Conservation (phyloP, 2,797 vertebrate species). For the Gallinago nigripennis region DNA sequence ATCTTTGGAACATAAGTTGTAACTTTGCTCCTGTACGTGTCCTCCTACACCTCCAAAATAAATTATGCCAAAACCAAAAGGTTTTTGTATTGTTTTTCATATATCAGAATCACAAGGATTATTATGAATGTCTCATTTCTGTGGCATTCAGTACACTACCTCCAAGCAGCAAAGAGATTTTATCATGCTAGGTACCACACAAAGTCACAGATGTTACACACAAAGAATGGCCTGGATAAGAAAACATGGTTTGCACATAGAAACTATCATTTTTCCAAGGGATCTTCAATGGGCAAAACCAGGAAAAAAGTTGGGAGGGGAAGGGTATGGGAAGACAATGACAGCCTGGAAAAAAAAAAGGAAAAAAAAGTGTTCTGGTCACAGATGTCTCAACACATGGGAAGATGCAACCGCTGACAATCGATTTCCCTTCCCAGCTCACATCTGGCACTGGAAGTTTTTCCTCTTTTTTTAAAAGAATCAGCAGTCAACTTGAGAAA, state of each 20-base stretch:
- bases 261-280: background rate
- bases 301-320: background rate
- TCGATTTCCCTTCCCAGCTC: background rate
- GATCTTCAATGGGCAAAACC: background rate
- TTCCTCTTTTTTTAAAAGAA: background rate
- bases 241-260: background rate
- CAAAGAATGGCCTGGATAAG: background rate
- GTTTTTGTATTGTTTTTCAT: background rate
- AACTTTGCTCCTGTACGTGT: background rate
- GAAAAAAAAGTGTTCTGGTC: background rate
- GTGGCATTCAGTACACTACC: background rate
- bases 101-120: background rate
- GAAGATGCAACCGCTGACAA: background rate
- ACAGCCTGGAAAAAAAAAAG: background rate
- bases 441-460: background rate
- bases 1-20: background rate
- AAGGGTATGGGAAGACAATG: background rate
- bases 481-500: background rate
- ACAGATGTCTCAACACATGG: background rate
- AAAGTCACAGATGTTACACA: background rate
- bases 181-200: background rate
- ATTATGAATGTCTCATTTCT: background rate
- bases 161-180: background rate
- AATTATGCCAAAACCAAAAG: background rate
- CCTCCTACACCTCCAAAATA: background rate